Evolutionary conservation across 35 echinoderm and acorn worm genomes (phyloP).

Genomic region (Apostichopus californicus): DNA sequence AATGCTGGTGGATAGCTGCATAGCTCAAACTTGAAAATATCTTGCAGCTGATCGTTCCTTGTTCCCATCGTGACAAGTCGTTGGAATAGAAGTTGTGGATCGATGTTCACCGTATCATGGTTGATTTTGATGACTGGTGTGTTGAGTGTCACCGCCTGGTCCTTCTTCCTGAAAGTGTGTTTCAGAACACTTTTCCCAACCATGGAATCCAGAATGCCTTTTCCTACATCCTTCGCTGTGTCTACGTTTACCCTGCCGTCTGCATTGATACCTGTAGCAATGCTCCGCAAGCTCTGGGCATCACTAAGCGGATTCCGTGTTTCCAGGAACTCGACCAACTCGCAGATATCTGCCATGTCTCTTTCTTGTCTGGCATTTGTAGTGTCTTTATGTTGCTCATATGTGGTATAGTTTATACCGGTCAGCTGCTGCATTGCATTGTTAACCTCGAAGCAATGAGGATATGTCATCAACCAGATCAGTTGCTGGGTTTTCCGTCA

Average conservation of each 20-base stretch:
- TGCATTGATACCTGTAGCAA: too few relatives aligned
- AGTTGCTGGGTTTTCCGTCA: conserved; percentile 23
- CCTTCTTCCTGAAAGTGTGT: too few relatives aligned
- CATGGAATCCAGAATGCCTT: too few relatives aligned
- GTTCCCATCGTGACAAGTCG: conserved; percentile 37
- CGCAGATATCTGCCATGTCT: conserved; percentile 45
- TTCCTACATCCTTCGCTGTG: too few relatives aligned
- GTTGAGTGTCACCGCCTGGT: conserved; percentile 36
- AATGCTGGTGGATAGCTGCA: too few relatives aligned
- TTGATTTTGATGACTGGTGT: conserved; percentile 44
- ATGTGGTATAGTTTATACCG: conserved; percentile 14
- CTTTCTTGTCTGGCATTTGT: conserved; percentile 7
- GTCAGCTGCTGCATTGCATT: conserved; percentile 50
- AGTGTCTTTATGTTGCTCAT: conserved; percentile 37
- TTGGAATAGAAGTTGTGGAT: conserved; percentile 4
- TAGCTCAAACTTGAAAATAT: too few relatives aligned
- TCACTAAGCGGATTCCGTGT: too few relatives aligned
- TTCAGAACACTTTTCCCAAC: too few relatives aligned
- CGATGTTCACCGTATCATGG: conserved; percentile 31
- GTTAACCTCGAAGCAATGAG: conserved; percentile 24
- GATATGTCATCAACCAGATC: not conserved
- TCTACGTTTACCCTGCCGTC: too few relatives aligned
- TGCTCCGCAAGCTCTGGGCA: too few relatives aligned
- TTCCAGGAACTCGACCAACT: too few relatives aligned
- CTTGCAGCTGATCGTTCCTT: not conserved